Percentiles rank a stretch among this genome's conserved stretches.
Conservation (phyloP, 2,888 invertebrate genomes). For the Acleris cristana region DNA sequence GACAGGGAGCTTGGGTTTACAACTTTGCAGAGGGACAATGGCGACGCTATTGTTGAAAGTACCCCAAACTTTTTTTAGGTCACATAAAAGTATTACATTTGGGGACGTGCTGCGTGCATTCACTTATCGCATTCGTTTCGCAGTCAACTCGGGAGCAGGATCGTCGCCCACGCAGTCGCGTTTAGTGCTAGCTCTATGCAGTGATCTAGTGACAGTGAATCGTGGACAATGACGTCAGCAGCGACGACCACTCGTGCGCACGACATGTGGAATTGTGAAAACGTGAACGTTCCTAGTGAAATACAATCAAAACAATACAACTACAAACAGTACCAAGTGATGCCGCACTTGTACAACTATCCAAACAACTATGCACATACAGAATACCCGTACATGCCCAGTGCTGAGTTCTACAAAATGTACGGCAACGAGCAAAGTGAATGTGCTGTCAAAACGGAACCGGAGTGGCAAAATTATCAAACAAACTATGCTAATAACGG, state of each 20-base stretch:
- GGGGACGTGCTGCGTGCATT: conserved; percentile 76
- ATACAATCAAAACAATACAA: conserved; percentile 58
- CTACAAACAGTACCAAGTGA: conserved; percentile 60
- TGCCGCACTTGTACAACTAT: conserved; percentile 59
- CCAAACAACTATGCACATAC: conserved; percentile 62
- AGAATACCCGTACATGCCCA: conserved; percentile 54
- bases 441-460: conserved; percentile 65
- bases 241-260: conserved; percentile 68
- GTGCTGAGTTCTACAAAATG: conserved; percentile 53
- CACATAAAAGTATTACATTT: conserved; percentile 82
- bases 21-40: conserved; percentile 78
- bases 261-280: conserved; percentile 74
- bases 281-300: conserved; percentile 64
- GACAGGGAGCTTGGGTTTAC: conserved; percentile 68
- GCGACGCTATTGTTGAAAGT: conserved; percentile 80
- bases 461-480: conserved; percentile 66
- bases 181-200: conserved; percentile 51
- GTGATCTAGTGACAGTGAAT: conserved; percentile 53
- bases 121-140: conserved; percentile 79
- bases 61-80: conserved; percentile 83
- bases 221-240: conserved; percentile 63
- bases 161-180: conserved; percentile 73
- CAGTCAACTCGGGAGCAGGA: conserved; percentile 71
- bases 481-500: conserved; percentile 52
- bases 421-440: conserved; percentile 52